Conservation (phyloP, 2,797 vertebrate genomes). For the Hippopotamyrus pictus region DNA sequence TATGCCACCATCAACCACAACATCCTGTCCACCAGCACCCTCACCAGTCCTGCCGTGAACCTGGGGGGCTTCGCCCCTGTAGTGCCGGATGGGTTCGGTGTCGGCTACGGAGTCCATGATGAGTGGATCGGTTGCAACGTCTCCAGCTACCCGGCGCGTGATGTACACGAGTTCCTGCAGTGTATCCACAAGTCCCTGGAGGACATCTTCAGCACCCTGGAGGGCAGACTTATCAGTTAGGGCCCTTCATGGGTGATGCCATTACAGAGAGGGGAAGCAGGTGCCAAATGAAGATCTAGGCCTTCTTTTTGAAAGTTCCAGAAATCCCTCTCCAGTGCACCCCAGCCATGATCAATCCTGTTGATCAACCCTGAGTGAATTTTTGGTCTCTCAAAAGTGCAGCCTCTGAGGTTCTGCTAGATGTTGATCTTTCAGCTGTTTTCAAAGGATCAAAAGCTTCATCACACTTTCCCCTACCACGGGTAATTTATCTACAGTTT, state of each 20-base stretch:
- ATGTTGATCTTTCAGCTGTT: background rate
- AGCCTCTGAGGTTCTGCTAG: background rate
- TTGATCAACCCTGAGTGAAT: background rate
- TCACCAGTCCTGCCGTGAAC: slow-evolving; percentile 76
- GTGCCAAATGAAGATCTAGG: background rate
- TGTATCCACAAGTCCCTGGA: slow-evolving; percentile 81
- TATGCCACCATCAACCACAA: slow-evolving; percentile 85
- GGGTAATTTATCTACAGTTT: background rate
- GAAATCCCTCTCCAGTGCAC: background rate
- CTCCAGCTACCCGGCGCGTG: slow-evolving; percentile 76
- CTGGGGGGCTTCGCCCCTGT: slow-evolving; percentile 92
- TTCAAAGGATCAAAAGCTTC: background rate
- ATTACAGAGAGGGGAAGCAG: background rate
- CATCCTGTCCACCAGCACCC: slow-evolving; percentile 92
- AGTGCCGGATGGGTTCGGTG: slow-evolving; percentile 84
- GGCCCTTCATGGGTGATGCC: background rate
- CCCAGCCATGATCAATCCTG: background rate
- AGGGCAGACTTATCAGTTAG: slow-evolving; percentile 62
- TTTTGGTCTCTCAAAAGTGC: background rate
- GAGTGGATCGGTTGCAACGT: slow-evolving; percentile 85
- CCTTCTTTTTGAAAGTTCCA: background rate
- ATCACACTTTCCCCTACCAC: background rate
- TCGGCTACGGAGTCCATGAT: slow-evolving; percentile 81
- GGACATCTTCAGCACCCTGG: slow-evolving; percentile 81
- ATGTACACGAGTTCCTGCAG: slow-evolving; percentile 76